Evolutionary conservation across 64 coral and sea anemone genomes (phyloP).

Genomic region (Orbicella faveolata): DNA sequence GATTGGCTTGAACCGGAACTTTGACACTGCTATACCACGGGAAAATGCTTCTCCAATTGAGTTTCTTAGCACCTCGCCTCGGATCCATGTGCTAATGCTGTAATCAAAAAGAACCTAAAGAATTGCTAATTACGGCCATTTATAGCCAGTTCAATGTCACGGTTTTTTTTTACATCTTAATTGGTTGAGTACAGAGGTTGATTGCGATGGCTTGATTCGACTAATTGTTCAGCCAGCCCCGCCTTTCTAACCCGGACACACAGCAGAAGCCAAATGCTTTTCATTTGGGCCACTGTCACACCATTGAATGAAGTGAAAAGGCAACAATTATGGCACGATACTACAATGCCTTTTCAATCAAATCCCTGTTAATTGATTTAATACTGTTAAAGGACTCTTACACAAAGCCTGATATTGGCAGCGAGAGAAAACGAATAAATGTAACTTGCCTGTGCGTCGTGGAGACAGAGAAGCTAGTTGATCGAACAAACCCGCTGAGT

Average conservation of each 20-base stretch:
- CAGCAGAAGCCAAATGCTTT: neutral
- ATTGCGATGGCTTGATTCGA: slow-evolving; percentile 2
- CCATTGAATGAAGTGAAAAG: slow-evolving; percentile 21
- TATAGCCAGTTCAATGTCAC: slow-evolving; percentile 1
- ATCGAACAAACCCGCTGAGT: neutral
- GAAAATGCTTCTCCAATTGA: neutral
- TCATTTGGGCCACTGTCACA: neutral
- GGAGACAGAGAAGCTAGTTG: neutral
- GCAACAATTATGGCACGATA: neutral
- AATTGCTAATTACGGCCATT: slow-evolving; percentile 54
- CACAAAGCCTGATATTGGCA: slow-evolving; percentile 34
- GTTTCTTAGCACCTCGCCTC: slow-evolving; percentile 8
- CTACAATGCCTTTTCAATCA: slow-evolving; percentile 27
- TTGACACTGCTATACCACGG: too few species aligned
- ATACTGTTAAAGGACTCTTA: slow-evolving; percentile 4
- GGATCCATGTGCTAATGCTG: slow-evolving; percentile 49
- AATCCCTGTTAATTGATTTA: slow-evolving; percentile 46
- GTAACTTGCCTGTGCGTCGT: neutral
- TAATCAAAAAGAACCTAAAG: slow-evolving; percentile 11
- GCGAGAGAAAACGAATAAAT: slow-evolving; percentile 32
- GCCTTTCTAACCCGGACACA: neutral
- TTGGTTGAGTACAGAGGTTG: slow-evolving; percentile 27
- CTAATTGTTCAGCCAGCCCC: slow-evolving; percentile 2
- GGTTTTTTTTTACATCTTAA: slow-evolving; percentile 12
- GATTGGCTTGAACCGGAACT: slow-evolving; percentile 11